These are phyloP conservation scores for Poeciliopsis infans DNA, from an alignment of 2,797 vertebrate species.

Conservation along the genomic window DNA sequence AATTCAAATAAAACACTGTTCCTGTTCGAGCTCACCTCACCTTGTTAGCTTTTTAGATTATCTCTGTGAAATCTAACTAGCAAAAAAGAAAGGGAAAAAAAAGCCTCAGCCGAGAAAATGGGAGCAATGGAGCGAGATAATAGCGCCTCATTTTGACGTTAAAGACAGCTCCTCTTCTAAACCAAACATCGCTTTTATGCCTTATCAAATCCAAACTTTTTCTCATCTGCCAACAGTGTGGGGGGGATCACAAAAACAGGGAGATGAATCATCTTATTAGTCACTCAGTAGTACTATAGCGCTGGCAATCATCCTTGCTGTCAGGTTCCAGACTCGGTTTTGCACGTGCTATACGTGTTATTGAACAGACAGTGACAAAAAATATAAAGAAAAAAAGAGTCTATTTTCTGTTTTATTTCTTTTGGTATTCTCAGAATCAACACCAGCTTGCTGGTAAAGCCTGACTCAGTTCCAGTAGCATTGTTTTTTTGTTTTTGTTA, in stretches of 20 bases:
- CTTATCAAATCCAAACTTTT: constrained; percentile 1
- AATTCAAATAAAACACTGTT: constrained; percentile 9
- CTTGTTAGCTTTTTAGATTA: constrained; percentile 10
- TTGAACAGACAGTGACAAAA: constrained; percentile 13
- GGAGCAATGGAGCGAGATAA: constrained; percentile 3
- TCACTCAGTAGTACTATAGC: background rate
- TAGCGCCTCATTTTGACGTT: background rate
- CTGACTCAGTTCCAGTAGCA: constrained; percentile 11
- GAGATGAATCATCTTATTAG: constrained; percentile 4
- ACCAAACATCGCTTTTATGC: background rate
- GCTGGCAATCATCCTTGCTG: constrained; percentile 12
- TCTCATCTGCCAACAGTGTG: background rate
- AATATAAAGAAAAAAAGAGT: background rate
- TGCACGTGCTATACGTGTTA: background rate
- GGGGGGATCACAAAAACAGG: background rate
- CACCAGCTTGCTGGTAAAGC: constrained; percentile 31
- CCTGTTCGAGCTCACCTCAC: constrained; percentile 11
- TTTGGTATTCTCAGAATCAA: constrained; percentile 17
- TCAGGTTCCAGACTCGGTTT: background rate
- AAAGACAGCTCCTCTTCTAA: constrained; percentile 17
- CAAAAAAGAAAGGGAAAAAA: background rate
- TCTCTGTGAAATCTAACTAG: constrained; percentile 3
- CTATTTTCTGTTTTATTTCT: constrained; percentile 10
- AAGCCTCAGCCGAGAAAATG: background rate
- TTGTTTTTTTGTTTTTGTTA: too few relatives aligned